Conservation (phyloP, 2,113 vertebrate genomes). For the Gnathochromis pfefferi region DNA sequence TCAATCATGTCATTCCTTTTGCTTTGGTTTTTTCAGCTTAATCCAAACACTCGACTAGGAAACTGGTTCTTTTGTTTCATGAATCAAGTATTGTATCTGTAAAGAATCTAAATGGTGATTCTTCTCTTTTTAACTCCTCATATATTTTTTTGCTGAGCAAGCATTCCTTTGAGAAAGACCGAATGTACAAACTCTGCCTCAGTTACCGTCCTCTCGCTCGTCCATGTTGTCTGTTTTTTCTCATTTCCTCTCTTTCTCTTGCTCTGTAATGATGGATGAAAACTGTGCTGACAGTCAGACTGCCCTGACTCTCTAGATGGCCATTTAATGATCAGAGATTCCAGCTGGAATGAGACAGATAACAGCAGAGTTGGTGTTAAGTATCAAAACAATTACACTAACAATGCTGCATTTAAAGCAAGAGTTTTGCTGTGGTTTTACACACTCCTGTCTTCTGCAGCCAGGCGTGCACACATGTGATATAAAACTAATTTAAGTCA, state of each 20-base stretch:
- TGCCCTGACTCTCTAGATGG: neutral
- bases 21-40: neutral
- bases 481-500: slow-evolving; percentile 35
- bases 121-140: neutral
- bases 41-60: neutral
- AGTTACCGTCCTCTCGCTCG: accelerated
- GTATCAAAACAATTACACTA: neutral
- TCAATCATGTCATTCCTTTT: neutral
- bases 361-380: neutral
- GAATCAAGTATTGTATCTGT: neutral
- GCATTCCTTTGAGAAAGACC: neutral
- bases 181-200: neutral
- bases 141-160: accelerated
- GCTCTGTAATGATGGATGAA: neutral
- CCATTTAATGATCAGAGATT: neutral
- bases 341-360: neutral
- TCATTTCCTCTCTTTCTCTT: neutral
- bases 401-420: neutral
- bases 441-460: neutral
- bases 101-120: neutral
- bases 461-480: neutral
- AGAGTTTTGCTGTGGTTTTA: neutral
- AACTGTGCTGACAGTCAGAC: neutral
- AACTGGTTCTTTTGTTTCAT: neutral
- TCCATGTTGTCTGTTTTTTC: neutral